Conservation (phyloP, 2,113 vertebrate species). For the Microcebus lehilahytsara region DNA sequence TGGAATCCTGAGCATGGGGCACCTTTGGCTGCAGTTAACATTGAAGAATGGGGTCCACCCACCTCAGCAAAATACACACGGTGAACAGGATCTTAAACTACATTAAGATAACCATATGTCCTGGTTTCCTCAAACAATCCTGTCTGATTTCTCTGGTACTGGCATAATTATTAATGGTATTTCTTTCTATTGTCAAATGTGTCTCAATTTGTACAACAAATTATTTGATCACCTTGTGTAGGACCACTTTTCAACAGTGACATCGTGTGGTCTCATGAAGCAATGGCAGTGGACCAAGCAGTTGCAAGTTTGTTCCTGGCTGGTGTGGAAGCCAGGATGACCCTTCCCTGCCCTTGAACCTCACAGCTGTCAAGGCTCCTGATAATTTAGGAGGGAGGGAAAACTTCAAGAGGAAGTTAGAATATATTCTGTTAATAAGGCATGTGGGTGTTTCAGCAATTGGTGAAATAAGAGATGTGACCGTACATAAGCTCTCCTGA, state of each 20-base stretch:
- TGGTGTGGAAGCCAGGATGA: not conserved
- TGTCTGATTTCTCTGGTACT: not conserved
- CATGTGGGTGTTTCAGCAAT: not conserved
- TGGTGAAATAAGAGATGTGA: not conserved
- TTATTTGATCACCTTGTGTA: not conserved
- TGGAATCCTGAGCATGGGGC: not conserved
- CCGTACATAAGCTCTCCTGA: too few species aligned
- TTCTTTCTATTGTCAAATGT: not conserved
- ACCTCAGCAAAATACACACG: not conserved
- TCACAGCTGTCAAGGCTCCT: not conserved
- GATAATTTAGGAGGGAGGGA: not conserved
- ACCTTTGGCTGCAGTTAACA: not conserved
- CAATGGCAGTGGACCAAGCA: not conserved
- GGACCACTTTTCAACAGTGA: slow-evolving; percentile 38
- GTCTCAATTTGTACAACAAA: not conserved
- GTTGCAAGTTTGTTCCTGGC: not conserved
- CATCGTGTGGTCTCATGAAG: slow-evolving; percentile 38
- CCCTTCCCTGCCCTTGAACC: not conserved
- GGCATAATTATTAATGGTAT: not conserved
- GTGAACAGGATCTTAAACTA: too few species aligned
- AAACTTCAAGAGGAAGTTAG: not conserved
- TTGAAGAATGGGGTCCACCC: not conserved
- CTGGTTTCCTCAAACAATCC: not conserved
- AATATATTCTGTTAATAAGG: not conserved
- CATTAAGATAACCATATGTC: not conserved